Percentiles rank a stretch among this genome's conserved stretches.
phyloP scores from a whole-genome alignment of 1,140 invertebrate genomes.

The Pemphigus obesinymphae region DNA sequence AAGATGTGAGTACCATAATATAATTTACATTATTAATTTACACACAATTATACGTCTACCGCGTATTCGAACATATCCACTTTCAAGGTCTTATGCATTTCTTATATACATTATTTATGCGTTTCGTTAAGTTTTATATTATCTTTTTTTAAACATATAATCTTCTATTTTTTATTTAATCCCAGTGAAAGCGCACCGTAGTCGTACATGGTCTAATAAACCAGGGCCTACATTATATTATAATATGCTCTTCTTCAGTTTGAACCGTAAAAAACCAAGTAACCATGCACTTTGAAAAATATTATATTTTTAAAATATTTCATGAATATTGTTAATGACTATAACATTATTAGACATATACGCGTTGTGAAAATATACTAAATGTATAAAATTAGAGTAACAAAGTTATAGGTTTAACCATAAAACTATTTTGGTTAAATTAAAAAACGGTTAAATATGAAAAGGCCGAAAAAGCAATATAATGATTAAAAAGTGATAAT shows the following conservation, averaged over 20 bases:
- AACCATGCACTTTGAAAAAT: not conserved
- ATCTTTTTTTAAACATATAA: not conserved
- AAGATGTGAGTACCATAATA: not conserved
- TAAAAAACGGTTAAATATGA: too few species aligned
- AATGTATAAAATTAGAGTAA: too few species aligned
- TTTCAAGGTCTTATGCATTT: not conserved
- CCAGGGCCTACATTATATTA: not conserved
- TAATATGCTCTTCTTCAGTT: not conserved
- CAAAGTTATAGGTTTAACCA: too few species aligned
- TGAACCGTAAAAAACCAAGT: not conserved
- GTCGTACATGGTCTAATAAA: slow-evolving; percentile 29
- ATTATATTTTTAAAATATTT: not conserved
- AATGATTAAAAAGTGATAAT: too few species aligned
- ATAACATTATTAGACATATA: too few species aligned
- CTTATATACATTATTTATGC: not conserved
- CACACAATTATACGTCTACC: not conserved
- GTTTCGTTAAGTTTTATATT: not conserved
- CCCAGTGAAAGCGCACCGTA: slow-evolving; percentile 8
- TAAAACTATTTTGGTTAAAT: too few species aligned
- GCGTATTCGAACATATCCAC: not conserved
- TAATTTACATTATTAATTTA: not conserved
- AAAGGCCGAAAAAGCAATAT: too few species aligned
- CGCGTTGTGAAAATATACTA: too few species aligned
- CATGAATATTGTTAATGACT: not conserved
- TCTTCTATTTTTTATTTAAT: not conserved